Evolutionary conservation across 2,888 invertebrate genomes (phyloP), one percentile per base, ranked within the genome.

Genomic region (Leptopilina myrica): DNA sequence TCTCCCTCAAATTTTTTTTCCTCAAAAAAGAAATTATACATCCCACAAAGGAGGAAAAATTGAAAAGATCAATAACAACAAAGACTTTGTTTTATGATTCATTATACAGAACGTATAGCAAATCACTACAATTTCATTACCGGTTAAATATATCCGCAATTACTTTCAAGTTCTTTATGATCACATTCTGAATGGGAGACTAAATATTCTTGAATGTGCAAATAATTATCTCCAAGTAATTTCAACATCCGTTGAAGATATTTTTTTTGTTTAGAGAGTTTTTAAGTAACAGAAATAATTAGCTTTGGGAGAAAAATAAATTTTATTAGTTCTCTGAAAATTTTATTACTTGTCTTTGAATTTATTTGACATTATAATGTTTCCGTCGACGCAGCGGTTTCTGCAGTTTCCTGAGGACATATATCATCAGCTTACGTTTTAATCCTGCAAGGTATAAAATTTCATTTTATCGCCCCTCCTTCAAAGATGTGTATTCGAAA

Each of bases 361-460:
- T 56, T 73, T 73, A 73, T 53, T 73, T 56, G 53, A 56, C 53
- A 53, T 73, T 53, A 73, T 73, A 73, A 73, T 73, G 56, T 56
- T 73, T 53, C 33, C 73, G 73, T 56, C 56, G 73, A 73, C 53
- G 33, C 53, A 73, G 56, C 73, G 73, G 56, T 56, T 56, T 73
- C 53, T 73, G 49, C 73, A 56, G 53, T 73, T 73, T 56, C 73
- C 53, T 56, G 26, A 56, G 33, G 73, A 26, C n/a, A 69, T 64
- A 64, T 43, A 66, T 73, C 73, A 40, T 56, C 56, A 33, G 56
- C 73, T 73, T 56, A 56, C 33, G 33, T 73, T 69, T 73, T 73
- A 73, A 56, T 73, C 73, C 56, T 73, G 26, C 11, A 56, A 56
- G 53, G 56, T 56, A 73, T 73, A 73, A 73, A 73, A 73, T 56